Conservation (phyloP, 1,140 invertebrate genomes). For the Drosophila jambulina region DNA sequence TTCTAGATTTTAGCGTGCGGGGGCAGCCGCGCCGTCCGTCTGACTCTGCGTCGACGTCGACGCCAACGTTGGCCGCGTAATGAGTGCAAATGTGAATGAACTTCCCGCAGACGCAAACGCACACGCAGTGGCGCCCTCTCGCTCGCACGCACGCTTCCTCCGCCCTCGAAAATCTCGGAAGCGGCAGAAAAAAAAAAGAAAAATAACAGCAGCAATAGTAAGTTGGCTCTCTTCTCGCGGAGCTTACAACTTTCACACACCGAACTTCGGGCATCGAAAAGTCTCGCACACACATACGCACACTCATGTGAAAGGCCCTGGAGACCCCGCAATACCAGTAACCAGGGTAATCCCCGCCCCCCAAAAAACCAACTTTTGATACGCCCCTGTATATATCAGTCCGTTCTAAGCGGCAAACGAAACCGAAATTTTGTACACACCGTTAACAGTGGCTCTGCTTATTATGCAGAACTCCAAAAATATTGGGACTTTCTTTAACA, state of each 20-base stretch:
- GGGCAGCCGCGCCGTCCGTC: constrained; percentile 36
- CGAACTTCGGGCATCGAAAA: constrained; percentile 44
- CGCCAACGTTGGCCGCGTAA: constrained; percentile 68
- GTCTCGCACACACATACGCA: constrained; percentile 30
- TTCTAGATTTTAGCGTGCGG: constrained; percentile 51
- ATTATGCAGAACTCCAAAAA: constrained; percentile 31
- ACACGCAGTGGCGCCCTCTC: constrained; percentile 62
- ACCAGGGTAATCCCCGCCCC: constrained; percentile 21
- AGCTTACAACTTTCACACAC: constrained; percentile 75
- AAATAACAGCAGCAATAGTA: constrained; percentile 29
- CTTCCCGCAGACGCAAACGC: constrained; percentile 76
- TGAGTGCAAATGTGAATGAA: constrained; percentile 83
- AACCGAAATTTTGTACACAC: constrained; percentile 51
- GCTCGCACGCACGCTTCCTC: constrained; percentile 30
- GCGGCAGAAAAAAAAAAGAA: constrained; percentile 20
- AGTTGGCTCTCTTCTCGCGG: constrained; percentile 45
- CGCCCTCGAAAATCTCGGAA: constrained; percentile 56
- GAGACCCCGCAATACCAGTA: constrained; percentile 16
- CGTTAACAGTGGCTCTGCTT: constrained; percentile 34
- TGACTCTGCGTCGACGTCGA: constrained; percentile 18
- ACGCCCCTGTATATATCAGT: constrained; percentile 14
- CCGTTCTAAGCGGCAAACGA: constrained; percentile 57
- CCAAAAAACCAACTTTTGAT: constrained; percentile 34
- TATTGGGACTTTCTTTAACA: constrained; percentile 34
- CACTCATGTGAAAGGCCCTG: constrained; percentile 60